phyloP scores from a whole-genome alignment of 2,797 vertebrate genomes.

The Alauda arvensis region DNA sequence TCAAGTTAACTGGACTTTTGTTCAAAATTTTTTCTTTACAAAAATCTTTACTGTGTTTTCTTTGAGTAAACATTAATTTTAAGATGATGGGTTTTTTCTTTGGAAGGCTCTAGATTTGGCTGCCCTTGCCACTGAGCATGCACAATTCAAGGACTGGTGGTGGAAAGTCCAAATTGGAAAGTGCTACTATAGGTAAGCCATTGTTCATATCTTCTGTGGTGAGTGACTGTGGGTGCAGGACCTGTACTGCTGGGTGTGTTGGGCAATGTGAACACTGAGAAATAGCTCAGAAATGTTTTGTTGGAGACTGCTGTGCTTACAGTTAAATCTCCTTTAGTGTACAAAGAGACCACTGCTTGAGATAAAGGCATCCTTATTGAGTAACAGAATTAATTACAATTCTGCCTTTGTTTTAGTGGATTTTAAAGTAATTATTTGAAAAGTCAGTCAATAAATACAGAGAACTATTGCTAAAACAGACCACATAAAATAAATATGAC shows the following conservation, averaged over 20 bases:
- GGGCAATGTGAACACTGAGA: neutral
- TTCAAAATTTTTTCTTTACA: neutral
- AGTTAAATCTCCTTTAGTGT: neutral
- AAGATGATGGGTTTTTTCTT: conserved; percentile 57
- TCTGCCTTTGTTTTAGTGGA: neutral
- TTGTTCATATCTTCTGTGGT: neutral
- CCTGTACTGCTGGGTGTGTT: neutral
- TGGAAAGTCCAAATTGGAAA: conserved; percentile 98
- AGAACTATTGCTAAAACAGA: neutral
- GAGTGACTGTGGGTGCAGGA: neutral
- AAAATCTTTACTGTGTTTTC: neutral
- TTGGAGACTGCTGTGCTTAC: neutral
- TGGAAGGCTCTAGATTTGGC: conserved; percentile 93
- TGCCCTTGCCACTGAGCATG: conserved; percentile 90
- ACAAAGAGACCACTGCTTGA: neutral
- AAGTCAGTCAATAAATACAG: neutral
- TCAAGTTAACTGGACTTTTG: neutral
- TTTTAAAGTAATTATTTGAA: neutral
- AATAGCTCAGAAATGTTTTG: neutral
- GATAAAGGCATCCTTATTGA: neutral
- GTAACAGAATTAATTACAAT: neutral
- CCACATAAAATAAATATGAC: neutral
- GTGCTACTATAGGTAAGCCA: conserved; percentile 91
- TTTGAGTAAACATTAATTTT: conserved; percentile 18
- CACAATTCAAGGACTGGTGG: conserved; percentile 98